Evolutionary conservation across 2,888 invertebrate species (phyloP).

Genomic region (Cephus spinipes): DNA sequence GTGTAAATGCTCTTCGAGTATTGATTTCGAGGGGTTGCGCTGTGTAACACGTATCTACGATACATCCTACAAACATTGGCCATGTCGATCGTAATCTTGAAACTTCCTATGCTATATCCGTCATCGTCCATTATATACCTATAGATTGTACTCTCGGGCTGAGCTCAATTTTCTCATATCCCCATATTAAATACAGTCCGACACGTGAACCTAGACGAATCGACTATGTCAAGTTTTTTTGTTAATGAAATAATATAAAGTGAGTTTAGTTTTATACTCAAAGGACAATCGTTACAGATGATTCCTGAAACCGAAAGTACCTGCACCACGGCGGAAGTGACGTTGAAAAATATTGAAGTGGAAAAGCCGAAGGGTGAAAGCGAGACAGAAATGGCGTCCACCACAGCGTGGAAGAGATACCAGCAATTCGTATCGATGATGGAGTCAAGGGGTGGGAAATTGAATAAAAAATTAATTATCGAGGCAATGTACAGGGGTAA

Average conservation of each 20-base stretch:
- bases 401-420: constrained; percentile 61
- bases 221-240: neutral
- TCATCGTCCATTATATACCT: neutral
- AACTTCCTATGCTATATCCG: neutral
- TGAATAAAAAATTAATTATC: constrained; percentile 52
- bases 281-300: constrained; percentile 44
- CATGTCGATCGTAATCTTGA: neutral
- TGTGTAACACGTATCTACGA: constrained; percentile 2
- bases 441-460: constrained; percentile 51
- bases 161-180: neutral
- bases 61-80: constrained; percentile 11
- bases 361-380: constrained; percentile 5
- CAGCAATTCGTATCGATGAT: constrained; percentile 53
- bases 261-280: neutral
- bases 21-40: constrained; percentile 37
- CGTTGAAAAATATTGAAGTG: constrained; percentile 33
- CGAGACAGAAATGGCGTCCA: constrained; percentile 11
- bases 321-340: constrained; percentile 43
- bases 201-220: neutral
- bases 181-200: neutral
- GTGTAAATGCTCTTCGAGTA: constrained; percentile 42
- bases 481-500: constrained; percentile 62
- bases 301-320: constrained; percentile 54
- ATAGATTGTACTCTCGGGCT: neutral
- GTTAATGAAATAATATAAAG: neutral